Evolutionary conservation across 1,140 invertebrate genomes (phyloP), one percentile per base, ranked within the genome.

Genomic region (Drosophila virilis): DNA sequence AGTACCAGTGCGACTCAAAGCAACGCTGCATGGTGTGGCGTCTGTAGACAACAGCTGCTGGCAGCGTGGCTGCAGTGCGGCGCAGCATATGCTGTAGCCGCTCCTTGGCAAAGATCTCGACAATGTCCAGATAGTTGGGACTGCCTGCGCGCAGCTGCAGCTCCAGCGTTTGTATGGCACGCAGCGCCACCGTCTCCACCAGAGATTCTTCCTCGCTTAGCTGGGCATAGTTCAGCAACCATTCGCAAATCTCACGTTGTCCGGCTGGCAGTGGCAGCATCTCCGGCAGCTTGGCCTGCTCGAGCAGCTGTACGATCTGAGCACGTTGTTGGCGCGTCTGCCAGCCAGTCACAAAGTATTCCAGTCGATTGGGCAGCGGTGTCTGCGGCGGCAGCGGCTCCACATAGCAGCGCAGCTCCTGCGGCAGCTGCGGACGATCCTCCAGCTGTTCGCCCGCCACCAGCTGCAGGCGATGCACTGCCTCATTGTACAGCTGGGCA

Each of bases 401-500:
- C 52, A 95, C 79, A 72, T 93, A 94, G 12, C 84, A 74, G 28
- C 92, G 92, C 37, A 95, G 93, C 40, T 94, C 94, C 1, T 92
- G 70, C 0, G 94, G 93, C 73, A 95, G 94, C 72, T 92, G 90
- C 0, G 93, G 92, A 43, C 93, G 93, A 35, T 92, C 78, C 0
- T 81, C 85, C 42, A 93, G 81, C 10, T 94, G 93, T 92, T 95
- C 93, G 17, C 94, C 92, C n/a, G 94, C 90, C 43, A 96, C 93
- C 32, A 94, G 82, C n/a, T 93, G 94, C 15, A 96, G 80, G 73
- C 94, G 94, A 52, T 92, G 92, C 4, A 96, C 93, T 38, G 94
- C 94, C 75, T 94, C 93, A 81, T 96, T 96, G 72, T 96, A 95
- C 37, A 95, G 90, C 35, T 93, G 88, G 15, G 95, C 94, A 4